Evolutionary conservation across 2,888 invertebrate species (phyloP).

Genomic region (Zaprionus bogoriensis): DNA sequence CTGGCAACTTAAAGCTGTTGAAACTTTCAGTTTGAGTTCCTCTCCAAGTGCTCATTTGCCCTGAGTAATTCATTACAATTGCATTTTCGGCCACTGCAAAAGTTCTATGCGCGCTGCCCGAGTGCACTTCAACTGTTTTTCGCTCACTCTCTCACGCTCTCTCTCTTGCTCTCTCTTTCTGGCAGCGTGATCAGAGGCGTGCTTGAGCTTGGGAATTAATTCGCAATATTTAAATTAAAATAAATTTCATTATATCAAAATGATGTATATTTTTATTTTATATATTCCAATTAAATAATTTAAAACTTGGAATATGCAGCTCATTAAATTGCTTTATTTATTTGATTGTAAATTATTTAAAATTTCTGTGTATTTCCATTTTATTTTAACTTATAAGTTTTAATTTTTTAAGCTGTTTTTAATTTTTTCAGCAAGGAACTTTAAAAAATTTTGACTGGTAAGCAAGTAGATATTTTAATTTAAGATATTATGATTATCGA

Average conservation of each 20-base stretch:
- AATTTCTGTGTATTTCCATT: too few relatives aligned
- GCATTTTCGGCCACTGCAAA: slow-evolving; percentile 34
- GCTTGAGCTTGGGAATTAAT: too few relatives aligned
- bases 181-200: background rate
- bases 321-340: too few relatives aligned
- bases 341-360: too few relatives aligned
- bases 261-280: background rate
- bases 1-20: slow-evolving; percentile 38
- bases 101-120: slow-evolving; percentile 20
- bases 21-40: slow-evolving; percentile 32
- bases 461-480: background rate
- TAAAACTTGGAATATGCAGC: too few relatives aligned
- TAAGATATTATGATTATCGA: background rate
- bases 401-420: too few relatives aligned
- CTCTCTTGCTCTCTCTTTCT: too few relatives aligned
- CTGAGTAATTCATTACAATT: slow-evolving; percentile 59
- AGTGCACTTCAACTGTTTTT: slow-evolving; percentile 38
- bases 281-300: background rate
- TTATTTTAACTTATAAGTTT: too few relatives aligned
- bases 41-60: slow-evolving; percentile 29
- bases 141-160: too few relatives aligned
- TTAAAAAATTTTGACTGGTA: too few relatives aligned
- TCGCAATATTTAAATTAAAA: background rate
- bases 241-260: background rate
- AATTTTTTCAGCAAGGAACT: too few relatives aligned